Percentiles rank a stretch among this genome's conserved stretches.
Evolutionary conservation across 1,140 invertebrate genomes (phyloP).

Genomic region (Drosophila azteca): DNA sequence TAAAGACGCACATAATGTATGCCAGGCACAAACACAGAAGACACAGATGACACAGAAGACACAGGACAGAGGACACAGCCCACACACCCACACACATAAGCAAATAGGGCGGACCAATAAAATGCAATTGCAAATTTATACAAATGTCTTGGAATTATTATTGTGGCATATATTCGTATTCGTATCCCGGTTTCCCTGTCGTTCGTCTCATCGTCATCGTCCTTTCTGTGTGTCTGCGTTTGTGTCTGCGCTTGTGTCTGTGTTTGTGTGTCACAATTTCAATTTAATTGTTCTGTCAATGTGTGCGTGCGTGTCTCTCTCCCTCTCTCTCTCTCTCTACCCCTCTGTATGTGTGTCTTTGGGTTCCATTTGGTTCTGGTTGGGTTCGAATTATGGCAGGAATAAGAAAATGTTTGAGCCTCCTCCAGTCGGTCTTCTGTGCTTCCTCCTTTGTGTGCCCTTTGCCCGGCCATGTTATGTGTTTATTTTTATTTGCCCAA

Average conservation of each 20-base stretch:
- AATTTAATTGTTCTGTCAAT: slow-evolving; percentile 69
- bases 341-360: slow-evolving; percentile 8
- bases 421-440: neutral
- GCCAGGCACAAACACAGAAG: slow-evolving; percentile 22
- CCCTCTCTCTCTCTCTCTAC: neutral
- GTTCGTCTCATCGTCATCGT: slow-evolving; percentile 41
- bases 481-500: slow-evolving; percentile 64
- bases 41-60: slow-evolving; percentile 5
- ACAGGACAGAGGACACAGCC: slow-evolving; percentile 9
- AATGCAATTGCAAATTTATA: slow-evolving; percentile 81
- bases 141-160: slow-evolving; percentile 73
- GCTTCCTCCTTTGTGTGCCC: neutral
- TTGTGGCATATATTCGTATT: slow-evolving; percentile 56
- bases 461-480: slow-evolving; percentile 44
- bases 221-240: slow-evolving; percentile 1
- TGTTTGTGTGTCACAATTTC: slow-evolving; percentile 54
- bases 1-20: slow-evolving; percentile 44
- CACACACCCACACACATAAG: slow-evolving; percentile 42
- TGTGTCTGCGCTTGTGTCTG: slow-evolving; percentile 9
- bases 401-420: slow-evolving; percentile 50
- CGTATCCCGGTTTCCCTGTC: slow-evolving; percentile 30
- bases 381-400: slow-evolving; percentile 67
- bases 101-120: slow-evolving; percentile 68
- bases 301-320: slow-evolving; percentile 5
- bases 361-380: slow-evolving; percentile 23